A percentile compares a stretch with the other conserved stretches of the same genome.
phyloP scores from a whole-genome alignment of 2,113 vertebrate species.

The Stigmatopora argus region DNA sequence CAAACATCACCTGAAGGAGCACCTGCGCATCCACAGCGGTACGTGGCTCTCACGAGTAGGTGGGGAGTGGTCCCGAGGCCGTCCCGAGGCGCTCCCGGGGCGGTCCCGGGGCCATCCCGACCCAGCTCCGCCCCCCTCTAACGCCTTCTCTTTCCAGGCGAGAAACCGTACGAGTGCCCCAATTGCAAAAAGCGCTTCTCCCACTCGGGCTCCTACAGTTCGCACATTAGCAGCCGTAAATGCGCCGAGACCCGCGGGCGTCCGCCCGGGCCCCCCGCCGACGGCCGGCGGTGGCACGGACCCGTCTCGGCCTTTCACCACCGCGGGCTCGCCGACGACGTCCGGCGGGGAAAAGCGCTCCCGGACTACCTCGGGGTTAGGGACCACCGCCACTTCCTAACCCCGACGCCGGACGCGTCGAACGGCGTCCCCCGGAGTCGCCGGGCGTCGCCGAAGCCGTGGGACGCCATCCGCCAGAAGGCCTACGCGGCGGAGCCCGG shows the following conservation, averaged over 20 bases:
- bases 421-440: no score
- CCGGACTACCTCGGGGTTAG: slow-evolving; percentile 95
- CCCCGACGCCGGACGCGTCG: no score
- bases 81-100: no score
- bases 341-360: slow-evolving; percentile 93
- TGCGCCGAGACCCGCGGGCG: slow-evolving; percentile 90
- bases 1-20: slow-evolving; percentile 99
- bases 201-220: slow-evolving; percentile 99
- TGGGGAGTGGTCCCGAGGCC: no score
- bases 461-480: slow-evolving; percentile 86
- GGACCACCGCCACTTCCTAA: no score
- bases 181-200: slow-evolving; percentile 99
- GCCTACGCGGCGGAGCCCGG: slow-evolving; percentile 97
- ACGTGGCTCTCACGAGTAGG: slow-evolving; percentile 66
- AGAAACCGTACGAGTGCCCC: slow-evolving; percentile 98
- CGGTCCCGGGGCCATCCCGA: no score
- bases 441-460: slow-evolving; percentile 70
- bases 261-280: slow-evolving; percentile 85
- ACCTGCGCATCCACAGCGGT: slow-evolving; percentile 99
- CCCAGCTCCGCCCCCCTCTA: not conserved
- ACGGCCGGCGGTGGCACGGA: slow-evolving; percentile 69
- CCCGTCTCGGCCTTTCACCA: slow-evolving; percentile 73
- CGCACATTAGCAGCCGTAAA: slow-evolving; percentile 99
- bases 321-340: slow-evolving; percentile 91
- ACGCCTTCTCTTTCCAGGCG: slow-evolving; percentile 71